Percentiles rank a stretch among this genome's conserved stretches.
Evolutionary conservation across 2,888 invertebrate genomes (phyloP).

Genomic region (Stenchaetothrips biformis): DNA sequence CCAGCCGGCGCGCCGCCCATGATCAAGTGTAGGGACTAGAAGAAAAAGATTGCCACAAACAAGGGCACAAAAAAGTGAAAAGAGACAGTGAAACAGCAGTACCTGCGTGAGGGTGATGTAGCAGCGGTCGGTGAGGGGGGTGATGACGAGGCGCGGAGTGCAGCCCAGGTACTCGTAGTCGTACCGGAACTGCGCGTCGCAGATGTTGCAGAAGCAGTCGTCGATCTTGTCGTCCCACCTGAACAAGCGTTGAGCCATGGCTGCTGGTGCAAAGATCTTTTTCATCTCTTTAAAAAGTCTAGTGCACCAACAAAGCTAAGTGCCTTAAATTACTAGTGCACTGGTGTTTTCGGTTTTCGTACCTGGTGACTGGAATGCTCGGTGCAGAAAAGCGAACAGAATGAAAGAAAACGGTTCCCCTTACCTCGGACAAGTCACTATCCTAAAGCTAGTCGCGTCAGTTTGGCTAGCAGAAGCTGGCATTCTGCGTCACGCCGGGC

Average conservation of each 20-base stretch:
- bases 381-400: not conserved
- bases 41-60: constrained; percentile 30
- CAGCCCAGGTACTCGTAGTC: constrained; percentile 93
- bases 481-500: no score
- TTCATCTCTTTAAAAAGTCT: no score
- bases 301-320: no score
- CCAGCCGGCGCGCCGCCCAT: constrained; percentile 98
- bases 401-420: not conserved
- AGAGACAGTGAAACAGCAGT: not conserved
- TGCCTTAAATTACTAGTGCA: no score
- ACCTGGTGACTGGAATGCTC: not conserved
- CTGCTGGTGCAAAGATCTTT: not conserved
- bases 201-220: constrained; percentile 90
- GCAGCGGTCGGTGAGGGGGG: constrained; percentile 90
- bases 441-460: no score
- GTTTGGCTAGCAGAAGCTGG: no score
- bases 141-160: constrained; percentile 88
- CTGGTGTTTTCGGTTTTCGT: no score
- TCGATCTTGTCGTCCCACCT: constrained; percentile 75
- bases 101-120: constrained; percentile 91
- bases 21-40: constrained; percentile 75
- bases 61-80: not conserved
- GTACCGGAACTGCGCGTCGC: constrained; percentile 88
- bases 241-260: not conserved
- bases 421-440: not conserved